phyloP scores from a whole-genome alignment of 1,140 invertebrate species.

The Macrotrachela quadricornifera region DNA sequence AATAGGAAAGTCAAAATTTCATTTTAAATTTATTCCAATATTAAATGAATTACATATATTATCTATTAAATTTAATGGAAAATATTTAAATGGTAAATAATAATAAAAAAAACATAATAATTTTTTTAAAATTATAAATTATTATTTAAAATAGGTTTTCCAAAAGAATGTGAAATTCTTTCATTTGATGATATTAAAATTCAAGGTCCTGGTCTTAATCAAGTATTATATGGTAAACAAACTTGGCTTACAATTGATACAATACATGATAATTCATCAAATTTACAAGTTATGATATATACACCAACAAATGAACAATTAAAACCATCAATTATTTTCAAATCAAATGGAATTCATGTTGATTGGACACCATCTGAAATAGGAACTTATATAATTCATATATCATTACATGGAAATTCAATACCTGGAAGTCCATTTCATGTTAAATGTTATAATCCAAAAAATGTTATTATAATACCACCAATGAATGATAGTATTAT shows the following conservation, averaged over 20 bases:
- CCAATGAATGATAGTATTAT: too few species aligned
- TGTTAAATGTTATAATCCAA: constrained; percentile 65
- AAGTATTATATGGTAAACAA: background rate
- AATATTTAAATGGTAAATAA: constrained; percentile 64
- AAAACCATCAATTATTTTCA: background rate
- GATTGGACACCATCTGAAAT: constrained; percentile 73
- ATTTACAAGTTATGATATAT: background rate
- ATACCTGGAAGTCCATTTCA: constrained; percentile 72
- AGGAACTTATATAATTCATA: constrained; percentile 56
- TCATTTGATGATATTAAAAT: background rate
- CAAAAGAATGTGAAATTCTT: too few species aligned
- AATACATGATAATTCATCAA: background rate
- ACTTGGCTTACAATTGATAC: background rate
- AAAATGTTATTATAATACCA: constrained; percentile 44
- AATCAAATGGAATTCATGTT: constrained; percentile 42
- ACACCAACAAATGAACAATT: constrained; percentile 3
- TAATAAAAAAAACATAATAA: too few species aligned
- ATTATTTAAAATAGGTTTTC: too few species aligned
- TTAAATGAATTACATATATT: constrained; percentile 69
- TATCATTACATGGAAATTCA: constrained; percentile 69
- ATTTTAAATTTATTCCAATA: constrained; percentile 67
- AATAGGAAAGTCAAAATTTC: background rate
- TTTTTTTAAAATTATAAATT: too few species aligned
- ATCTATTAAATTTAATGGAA: constrained; percentile 92
- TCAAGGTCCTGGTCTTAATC: background rate